phyloP scores from a whole-genome alignment of 2,113 vertebrate genomes.

The Shinisaurus crocodilurus region DNA sequence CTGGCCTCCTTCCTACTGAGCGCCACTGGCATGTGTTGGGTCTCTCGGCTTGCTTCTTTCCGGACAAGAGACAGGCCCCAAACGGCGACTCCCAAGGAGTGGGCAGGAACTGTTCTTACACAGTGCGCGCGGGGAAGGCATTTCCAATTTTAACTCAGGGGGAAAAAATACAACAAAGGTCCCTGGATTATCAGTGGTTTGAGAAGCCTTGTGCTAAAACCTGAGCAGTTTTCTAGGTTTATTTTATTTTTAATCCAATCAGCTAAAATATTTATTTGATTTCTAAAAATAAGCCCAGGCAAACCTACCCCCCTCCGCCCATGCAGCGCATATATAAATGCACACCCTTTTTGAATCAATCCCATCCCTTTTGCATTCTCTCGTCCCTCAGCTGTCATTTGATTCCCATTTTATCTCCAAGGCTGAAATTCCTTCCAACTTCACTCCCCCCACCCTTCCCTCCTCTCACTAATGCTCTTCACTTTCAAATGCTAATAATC shows the following conservation, averaged over 20 bases:
- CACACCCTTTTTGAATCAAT: background rate
- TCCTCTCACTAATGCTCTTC: slow-evolving; percentile 75
- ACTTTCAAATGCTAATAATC: slow-evolving; percentile 87
- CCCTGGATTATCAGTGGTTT: background rate
- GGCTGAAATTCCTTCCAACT: slow-evolving; percentile 70
- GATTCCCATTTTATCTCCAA: slow-evolving; percentile 64
- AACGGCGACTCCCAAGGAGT: background rate
- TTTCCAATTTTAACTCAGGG: background rate
- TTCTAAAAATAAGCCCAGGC: slow-evolving; percentile 8
- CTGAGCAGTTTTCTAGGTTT: background rate
- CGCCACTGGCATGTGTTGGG: too few species aligned
- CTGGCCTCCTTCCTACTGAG: too few species aligned
- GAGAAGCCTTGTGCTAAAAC: background rate
- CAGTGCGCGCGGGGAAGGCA: too few species aligned
- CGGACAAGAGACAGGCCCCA: background rate
- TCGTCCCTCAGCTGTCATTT: slow-evolving; percentile 54
- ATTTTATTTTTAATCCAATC: background rate
- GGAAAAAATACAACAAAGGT: background rate
- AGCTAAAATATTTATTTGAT: background rate
- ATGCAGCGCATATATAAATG: rapidly evolving
- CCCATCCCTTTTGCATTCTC: slow-evolving; percentile 30
- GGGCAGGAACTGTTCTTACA: background rate
- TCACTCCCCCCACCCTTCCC: slow-evolving; percentile 34
- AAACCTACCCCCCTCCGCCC: background rate
- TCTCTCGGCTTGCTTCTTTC: background rate